Conservation (phyloP, 2,888 invertebrate genomes). For the Drosophila planitibia region DNA sequence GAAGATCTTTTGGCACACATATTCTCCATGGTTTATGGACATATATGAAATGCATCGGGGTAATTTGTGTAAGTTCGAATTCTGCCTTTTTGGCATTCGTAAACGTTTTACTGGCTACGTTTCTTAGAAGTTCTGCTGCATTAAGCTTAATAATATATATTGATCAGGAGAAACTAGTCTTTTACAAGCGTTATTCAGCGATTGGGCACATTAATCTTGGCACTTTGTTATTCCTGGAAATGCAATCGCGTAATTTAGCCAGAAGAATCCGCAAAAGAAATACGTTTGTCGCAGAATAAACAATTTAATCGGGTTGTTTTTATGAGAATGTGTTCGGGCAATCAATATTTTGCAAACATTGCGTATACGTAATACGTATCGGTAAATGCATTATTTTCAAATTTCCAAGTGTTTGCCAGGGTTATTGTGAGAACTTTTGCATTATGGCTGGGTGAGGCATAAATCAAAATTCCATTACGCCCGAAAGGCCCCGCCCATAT, state of each 20-base stretch:
- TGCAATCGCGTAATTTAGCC: not conserved
- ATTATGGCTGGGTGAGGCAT: constrained; percentile 81
- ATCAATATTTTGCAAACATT: constrained; percentile 51
- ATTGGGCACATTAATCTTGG: not conserved
- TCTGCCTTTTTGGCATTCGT: not conserved
- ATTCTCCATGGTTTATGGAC: not conserved
- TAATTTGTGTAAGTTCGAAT: too few species aligned
- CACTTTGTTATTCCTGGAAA: not conserved
- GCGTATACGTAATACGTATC: constrained; percentile 51
- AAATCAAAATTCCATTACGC: constrained; percentile 85
- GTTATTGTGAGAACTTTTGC: constrained; percentile 81
- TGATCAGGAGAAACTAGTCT: not conserved
- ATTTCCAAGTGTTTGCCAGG: constrained; percentile 54
- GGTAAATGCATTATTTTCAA: constrained; percentile 51
- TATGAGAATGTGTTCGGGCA: constrained; percentile 3
- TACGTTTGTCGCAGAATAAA: not conserved
- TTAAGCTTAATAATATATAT: not conserved
- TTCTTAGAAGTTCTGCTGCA: not conserved
- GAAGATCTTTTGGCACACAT: not conserved
- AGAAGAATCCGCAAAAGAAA: not conserved
- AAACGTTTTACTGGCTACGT: too few species aligned
- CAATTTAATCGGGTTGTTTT: constrained; percentile 13
- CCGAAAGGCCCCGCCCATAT: constrained; percentile 82
- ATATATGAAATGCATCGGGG: too few species aligned
- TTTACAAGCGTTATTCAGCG: not conserved